These are phyloP conservation scores for Florisuga fusca DNA, from an alignment of 2,797 vertebrate genomes.

Conservation along the genomic window DNA sequence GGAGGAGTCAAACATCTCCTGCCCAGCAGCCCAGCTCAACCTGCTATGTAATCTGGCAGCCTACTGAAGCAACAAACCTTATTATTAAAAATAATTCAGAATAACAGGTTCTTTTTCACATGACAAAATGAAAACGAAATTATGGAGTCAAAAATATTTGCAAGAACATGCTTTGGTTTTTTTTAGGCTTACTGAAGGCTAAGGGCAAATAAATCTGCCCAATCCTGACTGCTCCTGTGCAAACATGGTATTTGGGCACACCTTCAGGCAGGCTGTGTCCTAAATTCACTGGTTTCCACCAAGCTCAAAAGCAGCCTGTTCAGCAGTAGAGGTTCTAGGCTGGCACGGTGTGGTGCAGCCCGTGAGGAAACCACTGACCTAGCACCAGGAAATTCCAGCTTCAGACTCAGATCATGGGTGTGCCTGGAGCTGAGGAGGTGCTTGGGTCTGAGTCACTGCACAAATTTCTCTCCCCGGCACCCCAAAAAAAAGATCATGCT, in stretches of 20 bases:
- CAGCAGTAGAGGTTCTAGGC: background rate
- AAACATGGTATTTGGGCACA: fast-evolving
- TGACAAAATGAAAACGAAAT: background rate
- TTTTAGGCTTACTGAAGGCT: background rate
- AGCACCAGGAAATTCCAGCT: background rate
- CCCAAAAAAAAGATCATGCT: fast-evolving
- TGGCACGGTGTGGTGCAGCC: background rate
- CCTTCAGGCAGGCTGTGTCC: background rate
- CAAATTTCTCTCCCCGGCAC: background rate
- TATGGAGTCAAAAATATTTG: background rate
- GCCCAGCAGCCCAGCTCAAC: background rate
- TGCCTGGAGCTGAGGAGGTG: background rate
- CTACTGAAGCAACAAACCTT: background rate
- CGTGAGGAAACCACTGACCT: background rate
- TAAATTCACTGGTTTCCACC: background rate
- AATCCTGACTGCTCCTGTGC: background rate
- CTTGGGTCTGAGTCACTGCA: background rate
- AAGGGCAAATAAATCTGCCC: background rate
- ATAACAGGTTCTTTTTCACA: background rate
- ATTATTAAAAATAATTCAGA: background rate
- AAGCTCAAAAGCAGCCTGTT: background rate
- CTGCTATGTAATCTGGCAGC: background rate
- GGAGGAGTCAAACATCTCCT: background rate
- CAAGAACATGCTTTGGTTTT: background rate
- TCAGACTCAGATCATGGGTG: background rate